Evolutionary conservation across 2,113 vertebrate genomes (phyloP), one percentile per base, ranked within the genome.

Genomic region (Mystacornis crossleyi): DNA sequence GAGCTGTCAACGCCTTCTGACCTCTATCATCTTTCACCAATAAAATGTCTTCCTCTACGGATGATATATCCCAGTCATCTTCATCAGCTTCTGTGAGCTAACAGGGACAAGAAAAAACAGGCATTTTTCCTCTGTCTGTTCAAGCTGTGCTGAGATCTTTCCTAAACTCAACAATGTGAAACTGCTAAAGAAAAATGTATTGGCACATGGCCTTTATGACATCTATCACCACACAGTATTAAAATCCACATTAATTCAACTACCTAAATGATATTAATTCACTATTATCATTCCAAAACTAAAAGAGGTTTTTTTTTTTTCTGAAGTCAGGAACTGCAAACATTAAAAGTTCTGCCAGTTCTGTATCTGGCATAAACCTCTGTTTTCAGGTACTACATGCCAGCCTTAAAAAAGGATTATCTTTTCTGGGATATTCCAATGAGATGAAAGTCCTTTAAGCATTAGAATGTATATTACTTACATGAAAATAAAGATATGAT

Each of bases 1-100:
- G 96, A 74, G 81, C 51, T 8, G 71, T 45, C 66, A 28, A 2
- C 3, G 87, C 95, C 61, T 89, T 98, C 47, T 97, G 97, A 54
- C 93, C 94, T 64, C 72, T 97, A 14, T 72, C 91, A 14, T 90
- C 57, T 94, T 98, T 98, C 21, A 75, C 66, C 18, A 91, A 58
- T 81, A 98, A 72, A 70, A 94, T 93, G 25, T 99, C 98, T 24
- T 98, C 98, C 73, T 99, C 98, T 79, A 98, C 81, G 70, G 98
- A 99, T 28, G 99, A 99, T 57, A 98, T 94, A 83, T 99, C 97
- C 98, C 98, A 99, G 26, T 99, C 98, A 6, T 98, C 98, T 21
- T 99, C 98, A 18, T 98, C 98, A 67, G 60, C 89, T 54, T 98
- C 98, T 81, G 85, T 31, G 6, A 95, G 89, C 98, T 99, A 79